A percentile compares a stretch with the other conserved stretches of the same genome.
These are phyloP conservation scores for Eumerus sabulonum DNA, from an alignment of 2,888 invertebrate species.

Conservation along the genomic window DNA sequence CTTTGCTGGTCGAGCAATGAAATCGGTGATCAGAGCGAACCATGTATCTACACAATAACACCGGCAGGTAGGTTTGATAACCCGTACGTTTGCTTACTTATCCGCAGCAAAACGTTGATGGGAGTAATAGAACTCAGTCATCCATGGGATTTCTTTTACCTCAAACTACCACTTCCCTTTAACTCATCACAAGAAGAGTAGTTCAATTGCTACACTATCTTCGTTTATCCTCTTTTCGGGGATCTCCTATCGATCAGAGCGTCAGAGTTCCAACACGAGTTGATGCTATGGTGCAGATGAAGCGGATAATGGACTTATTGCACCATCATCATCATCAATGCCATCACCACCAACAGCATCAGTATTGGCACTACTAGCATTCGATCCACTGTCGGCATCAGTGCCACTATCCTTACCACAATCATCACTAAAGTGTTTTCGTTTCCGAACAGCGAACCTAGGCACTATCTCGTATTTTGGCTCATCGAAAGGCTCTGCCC, in stretches of 20 bases:
- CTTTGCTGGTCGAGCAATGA: constrained; percentile 88
- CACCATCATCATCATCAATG: constrained; percentile 6
- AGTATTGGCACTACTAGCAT: too few species aligned
- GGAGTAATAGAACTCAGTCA: too few species aligned
- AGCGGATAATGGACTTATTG: constrained; percentile 47
- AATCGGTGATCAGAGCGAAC: constrained; percentile 85
- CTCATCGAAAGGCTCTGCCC: constrained; percentile 15
- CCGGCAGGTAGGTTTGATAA: constrained; percentile 83
- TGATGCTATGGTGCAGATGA: constrained; percentile 26
- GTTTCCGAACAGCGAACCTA: not conserved
- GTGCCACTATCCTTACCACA: constrained; percentile 4
- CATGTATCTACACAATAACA: constrained; percentile 86
- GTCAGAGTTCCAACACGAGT: constrained; percentile 7
- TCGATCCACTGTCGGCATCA: too few species aligned
- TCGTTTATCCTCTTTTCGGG: constrained; percentile 18
- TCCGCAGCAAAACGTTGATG: too few species aligned
- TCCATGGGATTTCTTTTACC: too few species aligned
- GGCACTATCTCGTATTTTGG: constrained; percentile 6
- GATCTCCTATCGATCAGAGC: not conserved
- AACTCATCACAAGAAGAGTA: too few species aligned
- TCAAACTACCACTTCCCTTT: too few species aligned
- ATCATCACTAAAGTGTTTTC: constrained; percentile 40
- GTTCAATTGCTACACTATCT: too few species aligned
- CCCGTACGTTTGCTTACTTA: too few species aligned
- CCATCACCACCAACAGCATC: too few species aligned